phyloP scores from a whole-genome alignment of 2,113 vertebrate genomes.

The Picathartes gymnocephalus region DNA sequence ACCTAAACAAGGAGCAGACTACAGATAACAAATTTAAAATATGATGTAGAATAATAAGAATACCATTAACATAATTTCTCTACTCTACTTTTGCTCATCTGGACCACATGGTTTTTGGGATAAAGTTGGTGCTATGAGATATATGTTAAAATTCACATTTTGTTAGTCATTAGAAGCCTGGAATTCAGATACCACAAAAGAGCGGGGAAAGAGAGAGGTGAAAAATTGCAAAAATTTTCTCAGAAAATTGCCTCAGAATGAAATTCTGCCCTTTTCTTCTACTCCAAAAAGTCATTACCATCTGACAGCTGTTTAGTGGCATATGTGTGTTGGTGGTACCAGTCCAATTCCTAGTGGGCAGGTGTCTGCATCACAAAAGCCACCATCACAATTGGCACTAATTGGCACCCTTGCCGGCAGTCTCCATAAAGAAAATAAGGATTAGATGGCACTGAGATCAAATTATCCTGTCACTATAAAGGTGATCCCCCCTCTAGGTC shows the following conservation, averaged over 20 bases:
- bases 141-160: not conserved
- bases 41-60: not conserved
- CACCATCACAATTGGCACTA: constrained; percentile 68
- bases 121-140: not conserved
- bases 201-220: not conserved
- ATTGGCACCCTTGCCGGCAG: constrained; percentile 64
- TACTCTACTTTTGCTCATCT: not conserved
- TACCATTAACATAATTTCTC: not conserved
- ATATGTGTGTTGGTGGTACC: constrained; percentile 70
- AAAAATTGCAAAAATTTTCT: constrained; percentile 36
- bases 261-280: constrained; percentile 61
- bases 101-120: not conserved
- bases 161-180: not conserved
- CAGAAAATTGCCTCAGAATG: constrained; percentile 50
- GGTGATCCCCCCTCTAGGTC: constrained; percentile 44
- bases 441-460: constrained; percentile 65
- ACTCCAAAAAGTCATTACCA: constrained; percentile 64
- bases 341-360: constrained; percentile 71
- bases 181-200: not conserved
- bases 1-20: not conserved
- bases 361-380: constrained; percentile 71
- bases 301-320: constrained; percentile 70
- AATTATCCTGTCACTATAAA: constrained; percentile 63
- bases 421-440: constrained; percentile 41
- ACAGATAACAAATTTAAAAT: not conserved